Evolutionary conservation across 1,140 invertebrate species (phyloP), one percentile per base, ranked within the genome.

Genomic region (Drosophila lacteicornis): DNA sequence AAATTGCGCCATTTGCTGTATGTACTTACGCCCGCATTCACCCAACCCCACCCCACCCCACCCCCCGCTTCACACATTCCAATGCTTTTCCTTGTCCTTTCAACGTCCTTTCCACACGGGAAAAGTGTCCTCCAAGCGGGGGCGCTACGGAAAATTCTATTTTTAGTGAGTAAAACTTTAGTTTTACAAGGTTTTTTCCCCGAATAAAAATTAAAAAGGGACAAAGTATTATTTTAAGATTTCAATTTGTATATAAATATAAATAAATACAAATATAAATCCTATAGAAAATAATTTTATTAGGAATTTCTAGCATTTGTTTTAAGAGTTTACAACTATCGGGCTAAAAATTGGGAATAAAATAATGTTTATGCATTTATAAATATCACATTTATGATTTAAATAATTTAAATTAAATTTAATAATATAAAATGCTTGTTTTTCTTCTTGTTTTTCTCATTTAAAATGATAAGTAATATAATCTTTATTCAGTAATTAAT

Each of bases 21-120:
- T 30, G 22, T 68, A 46, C 15, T 11, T 55, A 65, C 51, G 38
- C 43, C 33, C 62, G 47, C 65, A 63, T 53, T 19, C 46, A 57
- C 46, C 43, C 68, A 3, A 9, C 33, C 53, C 27, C 42, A 22
- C 4, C 4, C 6, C 25, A 27, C 25, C 25, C 25, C 25, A 27
- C 25, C 25, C 25, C 25, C 19, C 19, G 25, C 25, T n/a, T 0
- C 53, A 65, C 51, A 49, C 55, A 82, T 86, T 86, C 82, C 84
- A 88, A 78, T 84, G 83, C 65, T 69, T 56, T 87, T 83, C 74
- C 69, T 73, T 73, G 84, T 88, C 84, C 84, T 88, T 88, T 84
- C 80, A 88, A 84, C 85, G 84, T 88, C 84, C 84, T 88, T 88
- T 88, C 85, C 84, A 88, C 74, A 68, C 57, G 59, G 56, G 47